A percentile compares a stretch with the other conserved stretches of the same genome.
Conservation (phyloP, 2,797 vertebrate species). For the Carapus acus region DNA sequence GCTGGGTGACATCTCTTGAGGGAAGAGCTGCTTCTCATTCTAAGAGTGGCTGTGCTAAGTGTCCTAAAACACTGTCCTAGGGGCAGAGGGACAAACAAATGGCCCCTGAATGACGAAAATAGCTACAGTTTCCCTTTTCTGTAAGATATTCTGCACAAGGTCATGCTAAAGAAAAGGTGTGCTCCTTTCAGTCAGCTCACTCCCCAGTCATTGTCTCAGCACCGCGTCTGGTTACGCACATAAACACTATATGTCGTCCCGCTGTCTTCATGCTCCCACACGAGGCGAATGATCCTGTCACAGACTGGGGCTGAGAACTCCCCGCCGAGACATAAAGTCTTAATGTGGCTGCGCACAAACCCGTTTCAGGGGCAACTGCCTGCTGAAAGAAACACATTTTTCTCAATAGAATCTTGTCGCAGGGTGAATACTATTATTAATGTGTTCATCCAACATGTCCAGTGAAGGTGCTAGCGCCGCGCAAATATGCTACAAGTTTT, state of each 20-base stretch:
- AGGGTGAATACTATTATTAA: background rate
- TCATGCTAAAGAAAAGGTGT: constrained; percentile 30
- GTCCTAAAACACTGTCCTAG: background rate
- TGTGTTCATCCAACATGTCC: background rate
- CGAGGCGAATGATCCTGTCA: constrained; percentile 37
- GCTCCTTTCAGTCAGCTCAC: constrained; percentile 7
- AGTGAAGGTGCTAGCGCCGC: too few relatives aligned
- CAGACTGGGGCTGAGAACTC: constrained; percentile 11
- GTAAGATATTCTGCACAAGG: constrained; percentile 33
- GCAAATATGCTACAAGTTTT: background rate
- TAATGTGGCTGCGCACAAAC: constrained; percentile 8
- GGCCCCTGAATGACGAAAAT: constrained; percentile 5
- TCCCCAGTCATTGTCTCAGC: constrained; percentile 34
- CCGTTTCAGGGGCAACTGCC: constrained; percentile 5
- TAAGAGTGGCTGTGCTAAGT: too few relatives aligned
- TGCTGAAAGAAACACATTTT: constrained; percentile 3
- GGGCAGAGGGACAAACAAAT: background rate
- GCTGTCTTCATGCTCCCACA: constrained; percentile 36
- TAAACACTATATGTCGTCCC: constrained; percentile 44
- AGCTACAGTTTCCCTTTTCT: constrained; percentile 1
- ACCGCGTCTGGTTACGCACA: constrained; percentile 47
- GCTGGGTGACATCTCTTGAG: too few relatives aligned
- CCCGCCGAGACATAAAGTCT: background rate
- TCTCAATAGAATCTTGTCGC: constrained; percentile 2
- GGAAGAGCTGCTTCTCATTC: too few relatives aligned